A percentile compares a stretch with the other conserved stretches of the same genome.
These are phyloP conservation scores for Psophia crepitans DNA, from an alignment of 2,113 vertebrate species.

Conservation along the genomic window DNA sequence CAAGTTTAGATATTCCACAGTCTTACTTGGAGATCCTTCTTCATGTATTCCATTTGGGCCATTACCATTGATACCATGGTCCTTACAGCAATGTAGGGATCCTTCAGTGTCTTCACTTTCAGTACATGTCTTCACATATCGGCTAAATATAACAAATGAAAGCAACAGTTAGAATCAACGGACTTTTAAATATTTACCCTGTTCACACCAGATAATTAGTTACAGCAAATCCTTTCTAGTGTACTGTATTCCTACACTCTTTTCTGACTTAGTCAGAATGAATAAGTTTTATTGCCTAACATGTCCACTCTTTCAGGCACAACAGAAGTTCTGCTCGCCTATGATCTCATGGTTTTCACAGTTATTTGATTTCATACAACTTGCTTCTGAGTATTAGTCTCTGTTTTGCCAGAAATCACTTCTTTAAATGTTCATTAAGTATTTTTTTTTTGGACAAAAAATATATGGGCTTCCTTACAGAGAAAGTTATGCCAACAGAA, in stretches of 20 bases:
- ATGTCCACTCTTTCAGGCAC: neutral
- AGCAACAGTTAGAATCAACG: neutral
- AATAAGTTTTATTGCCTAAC: neutral
- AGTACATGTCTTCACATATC: slow-evolving; percentile 79
- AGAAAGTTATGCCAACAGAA: neutral
- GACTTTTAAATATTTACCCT: neutral
- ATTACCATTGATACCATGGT: slow-evolving; percentile 90
- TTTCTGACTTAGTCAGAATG: neutral
- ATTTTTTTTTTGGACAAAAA: neutral
- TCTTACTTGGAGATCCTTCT: slow-evolving; percentile 96
- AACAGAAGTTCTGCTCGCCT: neutral
- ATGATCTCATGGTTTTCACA: neutral
- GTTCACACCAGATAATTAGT: neutral
- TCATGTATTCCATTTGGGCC: slow-evolving; percentile 92
- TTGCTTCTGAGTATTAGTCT: neutral
- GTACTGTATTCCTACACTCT: neutral
- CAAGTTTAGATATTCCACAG: neutral
- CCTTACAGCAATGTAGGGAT: slow-evolving; percentile 83
- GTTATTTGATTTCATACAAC: neutral
- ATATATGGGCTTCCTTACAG: neutral
- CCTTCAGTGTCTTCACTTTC: slow-evolving; percentile 85
- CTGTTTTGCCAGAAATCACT: neutral
- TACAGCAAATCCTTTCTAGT: neutral
- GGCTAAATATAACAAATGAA: slow-evolving; percentile 64
- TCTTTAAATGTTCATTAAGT: neutral